Evolutionary conservation across 2,888 invertebrate genomes (phyloP).

Genomic region (Philaethria dido): DNA sequence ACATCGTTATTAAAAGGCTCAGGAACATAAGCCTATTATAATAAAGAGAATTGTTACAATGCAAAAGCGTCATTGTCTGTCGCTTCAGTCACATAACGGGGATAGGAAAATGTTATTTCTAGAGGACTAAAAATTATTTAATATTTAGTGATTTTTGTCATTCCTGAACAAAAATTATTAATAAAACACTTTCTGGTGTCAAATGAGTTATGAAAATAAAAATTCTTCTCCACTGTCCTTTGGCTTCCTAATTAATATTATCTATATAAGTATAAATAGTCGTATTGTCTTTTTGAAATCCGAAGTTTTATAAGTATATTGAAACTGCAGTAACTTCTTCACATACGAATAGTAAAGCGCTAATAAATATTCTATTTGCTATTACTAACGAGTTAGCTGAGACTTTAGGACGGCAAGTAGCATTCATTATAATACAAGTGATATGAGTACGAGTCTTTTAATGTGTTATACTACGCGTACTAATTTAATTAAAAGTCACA

Average conservation of each 20-base stretch:
- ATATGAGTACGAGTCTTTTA: neutral
- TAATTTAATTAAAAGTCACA: conserved; percentile 45
- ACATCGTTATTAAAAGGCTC: conserved; percentile 39
- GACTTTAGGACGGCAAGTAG: neutral
- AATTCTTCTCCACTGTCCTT: too few relatives aligned
- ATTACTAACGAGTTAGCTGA: neutral
- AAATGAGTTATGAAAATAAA: too few relatives aligned
- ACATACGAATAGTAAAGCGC: neutral
- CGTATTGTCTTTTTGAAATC: too few relatives aligned
- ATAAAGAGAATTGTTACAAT: conserved; percentile 28
- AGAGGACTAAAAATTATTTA: neutral
- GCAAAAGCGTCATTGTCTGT: conserved; percentile 23
- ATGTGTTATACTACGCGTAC: conserved; percentile 16
- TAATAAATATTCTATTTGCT: neutral
- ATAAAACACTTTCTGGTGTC: too few relatives aligned
- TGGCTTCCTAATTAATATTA: too few relatives aligned
- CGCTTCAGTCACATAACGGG: conserved; percentile 2
- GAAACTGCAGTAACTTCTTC: too few relatives aligned
- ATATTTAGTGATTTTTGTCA: neutral
- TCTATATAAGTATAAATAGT: too few relatives aligned
- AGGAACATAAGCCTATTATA: conserved; percentile 37
- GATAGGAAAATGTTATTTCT: neutral
- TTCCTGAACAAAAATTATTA: neutral
- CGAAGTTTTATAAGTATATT: too few relatives aligned
- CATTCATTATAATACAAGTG: neutral